Evolutionary conservation across 2,888 invertebrate genomes (phyloP).

Genomic region (Neoascia interrupta): DNA sequence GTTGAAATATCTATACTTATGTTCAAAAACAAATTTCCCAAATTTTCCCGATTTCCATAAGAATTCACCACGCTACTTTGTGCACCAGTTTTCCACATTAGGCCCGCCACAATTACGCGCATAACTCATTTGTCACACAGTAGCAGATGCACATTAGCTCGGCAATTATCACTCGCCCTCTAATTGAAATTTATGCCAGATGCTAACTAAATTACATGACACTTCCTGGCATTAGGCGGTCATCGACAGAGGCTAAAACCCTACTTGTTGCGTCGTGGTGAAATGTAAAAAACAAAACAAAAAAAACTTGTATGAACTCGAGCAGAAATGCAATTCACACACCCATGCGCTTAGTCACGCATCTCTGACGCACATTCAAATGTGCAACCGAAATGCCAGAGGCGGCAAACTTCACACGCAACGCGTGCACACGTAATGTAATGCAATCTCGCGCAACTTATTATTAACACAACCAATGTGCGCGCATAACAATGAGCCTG

Average conservation of each 20-base stretch:
- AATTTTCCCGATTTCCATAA: too few relatives aligned
- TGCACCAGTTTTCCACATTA: not conserved
- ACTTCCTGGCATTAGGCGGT: constrained; percentile 34
- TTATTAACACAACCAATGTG: constrained; percentile 20
- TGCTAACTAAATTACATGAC: constrained; percentile 42
- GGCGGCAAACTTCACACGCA: constrained; percentile 54
- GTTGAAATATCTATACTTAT: too few relatives aligned
- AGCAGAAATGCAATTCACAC: constrained; percentile 39
- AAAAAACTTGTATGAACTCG: not conserved
- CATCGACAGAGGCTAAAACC: constrained; percentile 13
- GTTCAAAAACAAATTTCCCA: too few relatives aligned
- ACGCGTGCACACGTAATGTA: constrained; percentile 16
- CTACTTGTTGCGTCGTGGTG: too few relatives aligned
- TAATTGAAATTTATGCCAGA: constrained; percentile 49
- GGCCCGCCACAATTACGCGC: not conserved
- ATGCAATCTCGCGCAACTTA: constrained; percentile 31
- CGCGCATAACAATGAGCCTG: constrained; percentile 38
- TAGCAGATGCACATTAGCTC: constrained; percentile 45
- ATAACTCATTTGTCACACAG: constrained; percentile 29
- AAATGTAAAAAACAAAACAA: constrained; percentile 13
- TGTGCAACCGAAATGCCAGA: constrained; percentile 11
- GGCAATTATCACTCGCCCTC: constrained; percentile 53
- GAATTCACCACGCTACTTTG: too few relatives aligned
- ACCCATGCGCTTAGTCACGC: constrained; percentile 45
- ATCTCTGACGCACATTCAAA: constrained; percentile 46